Evolutionary conservation across 2,113 vertebrate species (phyloP), one percentile per base, ranked within the genome.

Genomic region (Saccopteryx leptura): DNA sequence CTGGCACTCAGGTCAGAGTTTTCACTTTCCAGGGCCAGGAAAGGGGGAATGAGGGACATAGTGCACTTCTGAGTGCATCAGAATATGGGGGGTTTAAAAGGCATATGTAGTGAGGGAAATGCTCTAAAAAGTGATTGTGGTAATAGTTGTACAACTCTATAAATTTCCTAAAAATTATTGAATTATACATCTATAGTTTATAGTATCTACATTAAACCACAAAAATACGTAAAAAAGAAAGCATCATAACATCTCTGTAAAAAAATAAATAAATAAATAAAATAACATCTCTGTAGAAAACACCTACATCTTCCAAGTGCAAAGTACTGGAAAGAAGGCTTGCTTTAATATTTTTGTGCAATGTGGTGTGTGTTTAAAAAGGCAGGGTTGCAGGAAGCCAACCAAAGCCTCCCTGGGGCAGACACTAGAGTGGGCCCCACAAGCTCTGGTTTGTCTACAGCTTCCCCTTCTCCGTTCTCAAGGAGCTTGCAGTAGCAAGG

Each of bases 231-330:
- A 21, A 63, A 65, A 28, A 48, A 13, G 26, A 80, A 61, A n/a
- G 13, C 88, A 78, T 93, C 69, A 84, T 56, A 86, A 54, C 39
- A 78, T 66, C 26, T 66, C 24, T 92, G 60, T 71, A 54, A 65
- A 93, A 94, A 94, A 78, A n/a, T n/a, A n/a, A n/a, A n/a, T n/a
- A n/a, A n/a, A n/a, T n/a, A n/a, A n/a, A n/a, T n/a, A n/a, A n/a
- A n/a, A 84, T 56, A 86, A 54, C 39, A 78, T 66, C 26, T 66
- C 24, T 92, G 60, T 71, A 54, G 71, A 93, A 94, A 94, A 78
- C 7, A 84, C 11, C 61, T 81, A 72, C 79, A 81, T 92, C 93
- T 92, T 78, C 56, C 71, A 76, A 80, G 19, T 19, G 23, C 80
- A 66, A 46, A 82, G 15, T 13, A 39, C 13, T 56, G 75, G 56